Conservation (phyloP, 2,797 vertebrate genomes). For the Sebastes steindachneri region DNA sequence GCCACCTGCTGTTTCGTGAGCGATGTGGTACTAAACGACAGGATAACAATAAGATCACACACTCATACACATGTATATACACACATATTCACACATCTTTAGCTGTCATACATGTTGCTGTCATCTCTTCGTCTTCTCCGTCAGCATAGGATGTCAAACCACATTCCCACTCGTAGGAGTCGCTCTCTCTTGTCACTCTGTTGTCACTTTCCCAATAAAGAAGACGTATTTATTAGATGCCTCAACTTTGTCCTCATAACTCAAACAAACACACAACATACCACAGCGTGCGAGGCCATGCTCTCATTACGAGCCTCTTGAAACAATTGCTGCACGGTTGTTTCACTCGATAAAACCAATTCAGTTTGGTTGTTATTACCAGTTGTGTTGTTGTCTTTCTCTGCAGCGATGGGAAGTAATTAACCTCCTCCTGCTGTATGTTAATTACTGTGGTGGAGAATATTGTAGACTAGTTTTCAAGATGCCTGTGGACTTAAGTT, state of each 20-base stretch:
- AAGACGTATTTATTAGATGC: neutral
- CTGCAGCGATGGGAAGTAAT: neutral
- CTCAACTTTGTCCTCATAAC: neutral
- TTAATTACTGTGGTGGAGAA: neutral
- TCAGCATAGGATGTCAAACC: conserved; percentile 21
- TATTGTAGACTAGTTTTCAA: neutral
- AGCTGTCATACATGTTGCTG: neutral
- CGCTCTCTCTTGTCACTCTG: conserved; percentile 6
- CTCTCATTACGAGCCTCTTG: neutral
- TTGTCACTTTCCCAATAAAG: conserved; percentile 2
- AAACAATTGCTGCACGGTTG: neutral
- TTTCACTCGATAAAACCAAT: neutral
- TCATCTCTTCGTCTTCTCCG: neutral
- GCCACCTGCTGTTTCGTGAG: neutral
- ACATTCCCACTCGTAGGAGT: conserved; percentile 18
- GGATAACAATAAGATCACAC: no score
- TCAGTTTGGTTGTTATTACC: neutral
- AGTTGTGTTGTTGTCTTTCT: neutral
- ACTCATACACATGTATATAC: no score
- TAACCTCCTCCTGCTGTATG: neutral
- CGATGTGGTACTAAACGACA: neutral
- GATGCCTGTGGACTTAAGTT: neutral
- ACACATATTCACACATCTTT: neutral
- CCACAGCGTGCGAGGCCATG: neutral
- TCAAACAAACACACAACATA: neutral